A percentile compares a stretch with the other conserved stretches of the same genome.
Conservation (phyloP, 2,888 invertebrate genomes). For the Drosophila helvetica region DNA sequence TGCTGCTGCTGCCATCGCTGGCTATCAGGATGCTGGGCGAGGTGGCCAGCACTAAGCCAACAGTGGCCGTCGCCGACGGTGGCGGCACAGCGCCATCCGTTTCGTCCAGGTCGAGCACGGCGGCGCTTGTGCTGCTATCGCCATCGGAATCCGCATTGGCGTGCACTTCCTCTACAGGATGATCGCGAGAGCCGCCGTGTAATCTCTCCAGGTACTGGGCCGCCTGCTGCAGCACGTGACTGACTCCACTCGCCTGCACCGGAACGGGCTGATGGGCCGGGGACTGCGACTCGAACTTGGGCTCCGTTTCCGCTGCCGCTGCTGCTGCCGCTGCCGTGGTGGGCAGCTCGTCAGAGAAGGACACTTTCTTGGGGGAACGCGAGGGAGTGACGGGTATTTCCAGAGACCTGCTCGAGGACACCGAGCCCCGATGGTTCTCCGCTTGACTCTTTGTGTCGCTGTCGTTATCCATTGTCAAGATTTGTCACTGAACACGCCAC, state of each 20-base stretch:
- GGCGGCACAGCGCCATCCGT: constrained; percentile 29
- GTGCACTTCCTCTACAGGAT: constrained; percentile 28
- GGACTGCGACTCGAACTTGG: constrained; percentile 21
- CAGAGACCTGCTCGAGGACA: constrained; percentile 81
- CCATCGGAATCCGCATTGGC: constrained; percentile 11
- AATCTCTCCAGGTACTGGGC: constrained; percentile 82
- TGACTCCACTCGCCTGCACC: constrained; percentile 58
- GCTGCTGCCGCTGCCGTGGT: constrained; percentile 2
- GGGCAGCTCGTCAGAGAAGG: constrained; percentile 83
- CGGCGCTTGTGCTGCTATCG: constrained; percentile 36
- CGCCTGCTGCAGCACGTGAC: constrained; percentile 79
- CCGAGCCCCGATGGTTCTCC: constrained; percentile 80
- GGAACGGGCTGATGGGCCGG: constrained; percentile 40
- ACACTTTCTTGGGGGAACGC: constrained; percentile 83
- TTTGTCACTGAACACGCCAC: constrained; percentile 1
- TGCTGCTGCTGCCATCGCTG: constrained; percentile 34
- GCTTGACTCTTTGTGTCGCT: constrained; percentile 45
- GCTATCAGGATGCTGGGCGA: constrained; percentile 63
- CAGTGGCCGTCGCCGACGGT: constrained; percentile 16
- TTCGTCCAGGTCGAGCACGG: constrained; percentile 57
- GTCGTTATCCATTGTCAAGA: constrained; percentile 56
- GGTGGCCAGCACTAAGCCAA: constrained; percentile 19
- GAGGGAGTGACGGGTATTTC: constrained; percentile 81
- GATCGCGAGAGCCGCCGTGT: constrained; percentile 74
- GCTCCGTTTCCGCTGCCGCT: neutral